Conservation (phyloP, 2,888 invertebrate genomes). For the Dugesia japonica region DNA sequence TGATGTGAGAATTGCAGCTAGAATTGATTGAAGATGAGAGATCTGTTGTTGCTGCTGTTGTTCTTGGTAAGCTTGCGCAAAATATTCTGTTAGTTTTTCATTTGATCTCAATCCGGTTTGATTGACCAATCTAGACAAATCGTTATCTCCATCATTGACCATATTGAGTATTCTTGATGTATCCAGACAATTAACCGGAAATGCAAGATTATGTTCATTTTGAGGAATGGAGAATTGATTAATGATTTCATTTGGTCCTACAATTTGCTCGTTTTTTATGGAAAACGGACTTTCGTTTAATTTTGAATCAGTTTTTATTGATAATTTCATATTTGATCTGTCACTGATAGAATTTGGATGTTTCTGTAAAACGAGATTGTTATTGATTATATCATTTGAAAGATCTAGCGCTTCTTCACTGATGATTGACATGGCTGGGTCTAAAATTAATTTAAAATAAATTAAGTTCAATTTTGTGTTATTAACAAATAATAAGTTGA, state of each 20-base stretch:
- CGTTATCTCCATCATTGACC: neutral
- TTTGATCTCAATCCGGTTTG: neutral
- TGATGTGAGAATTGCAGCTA: slow-evolving; percentile 1
- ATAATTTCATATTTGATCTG: slow-evolving; percentile 3
- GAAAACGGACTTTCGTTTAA: neutral
- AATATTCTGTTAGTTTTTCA: neutral
- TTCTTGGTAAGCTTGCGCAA: neutral
- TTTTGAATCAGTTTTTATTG: neutral
- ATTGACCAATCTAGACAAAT: neutral
- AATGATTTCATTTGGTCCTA: neutral
- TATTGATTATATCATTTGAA: slow-evolving; percentile 4
- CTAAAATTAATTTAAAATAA: no score
- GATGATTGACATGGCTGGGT: neutral
- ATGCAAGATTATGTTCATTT: neutral
- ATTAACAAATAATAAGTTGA: no score
- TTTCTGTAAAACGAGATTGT: neutral
- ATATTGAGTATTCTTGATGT: slow-evolving; percentile 2
- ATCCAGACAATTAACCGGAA: neutral
- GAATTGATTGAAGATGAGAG: slow-evolving; percentile 15
- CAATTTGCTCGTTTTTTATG: neutral
- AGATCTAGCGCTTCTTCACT: slow-evolving; percentile 4
- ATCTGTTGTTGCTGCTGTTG: slow-evolving; percentile 3
- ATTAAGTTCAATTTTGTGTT: no score
- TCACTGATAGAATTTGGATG: neutral
- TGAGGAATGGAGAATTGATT: neutral